These are phyloP conservation scores for Drosophila miranda DNA, from an alignment of 1,140 invertebrate species.

Conservation along the genomic window DNA sequence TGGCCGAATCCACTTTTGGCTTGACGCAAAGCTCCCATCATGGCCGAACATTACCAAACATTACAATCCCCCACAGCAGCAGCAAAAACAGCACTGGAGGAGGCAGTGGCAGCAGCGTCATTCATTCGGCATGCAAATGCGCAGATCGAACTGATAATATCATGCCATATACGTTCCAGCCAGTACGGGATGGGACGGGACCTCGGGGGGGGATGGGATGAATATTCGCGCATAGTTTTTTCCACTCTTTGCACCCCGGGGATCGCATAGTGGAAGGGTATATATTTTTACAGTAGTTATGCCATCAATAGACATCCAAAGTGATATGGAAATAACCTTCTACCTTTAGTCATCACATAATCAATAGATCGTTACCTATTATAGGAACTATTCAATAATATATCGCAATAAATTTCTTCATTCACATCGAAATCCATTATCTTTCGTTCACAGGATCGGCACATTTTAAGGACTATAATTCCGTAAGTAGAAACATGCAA, in stretches of 20 bases:
- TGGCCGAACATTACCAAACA: slow-evolving; percentile 59
- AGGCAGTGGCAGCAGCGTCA: slow-evolving; percentile 38
- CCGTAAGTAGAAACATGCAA: too few relatives aligned
- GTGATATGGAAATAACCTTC: too few relatives aligned
- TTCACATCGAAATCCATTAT: too few relatives aligned
- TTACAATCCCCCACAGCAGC: slow-evolving; percentile 43
- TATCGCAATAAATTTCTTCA: too few relatives aligned
- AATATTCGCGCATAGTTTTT: slow-evolving; percentile 65
- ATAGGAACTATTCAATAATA: too few relatives aligned
- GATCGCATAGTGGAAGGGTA: neutral
- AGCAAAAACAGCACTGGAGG: neutral
- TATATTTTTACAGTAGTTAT: neutral
- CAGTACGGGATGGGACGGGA: neutral
- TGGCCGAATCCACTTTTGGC: slow-evolving; percentile 68
- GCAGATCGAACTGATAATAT: slow-evolving; percentile 79
- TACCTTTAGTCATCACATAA: too few relatives aligned
- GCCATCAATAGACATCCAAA: too few relatives aligned
- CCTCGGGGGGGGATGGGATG: neutral
- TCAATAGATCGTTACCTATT: too few relatives aligned
- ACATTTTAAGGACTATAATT: too few relatives aligned
- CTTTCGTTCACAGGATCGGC: too few relatives aligned
- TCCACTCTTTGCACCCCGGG: slow-evolving; percentile 8
- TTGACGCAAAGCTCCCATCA: slow-evolving; percentile 67
- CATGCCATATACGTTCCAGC: slow-evolving; percentile 56
- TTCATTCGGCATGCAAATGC: slow-evolving; percentile 78